Base-by-base conservation (phyloP, 2,113 vertebrate genomes). In the Grammomys dolichurus region DNA sequence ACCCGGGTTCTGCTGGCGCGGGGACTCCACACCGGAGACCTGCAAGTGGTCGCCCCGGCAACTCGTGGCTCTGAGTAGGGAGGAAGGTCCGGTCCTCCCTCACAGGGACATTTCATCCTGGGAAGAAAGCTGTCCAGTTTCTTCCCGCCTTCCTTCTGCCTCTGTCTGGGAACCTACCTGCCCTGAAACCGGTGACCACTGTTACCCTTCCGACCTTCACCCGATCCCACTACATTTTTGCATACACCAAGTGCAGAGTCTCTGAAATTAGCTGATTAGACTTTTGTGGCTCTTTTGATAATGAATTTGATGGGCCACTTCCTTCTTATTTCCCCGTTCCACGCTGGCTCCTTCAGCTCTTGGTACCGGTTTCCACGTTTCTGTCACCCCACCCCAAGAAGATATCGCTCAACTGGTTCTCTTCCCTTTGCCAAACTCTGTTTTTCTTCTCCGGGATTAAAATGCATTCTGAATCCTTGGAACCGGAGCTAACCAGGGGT, bases 141-240 rank as follows among this genome's bases (percentile, higher is more conserved):
- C 20, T 28, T 22, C 54, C 67, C 0, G 54, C 0, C 3, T 5
- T 48, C 14, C 65, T 11, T 20, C 75, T 5, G 6, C 13, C 36
- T 51, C 56, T 2, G 7, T 12, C 6, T 46, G 72, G 3, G 4
- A 46, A 19, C 19, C 33, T 56, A 0, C 48, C 48, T 77, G 54
- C n/a, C 67, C 33, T 11, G 63, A 60, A 2, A 4, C 63, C 46
- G 73, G 9, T 2, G 67, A 51, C 1, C 20, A 6, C 19, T 2
- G 7, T 31, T 5, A 2, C 1, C 58, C 26, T 4, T 5, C 28
- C 28, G 11, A 6, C 3, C 26, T 51, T 7, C n/a, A 14, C 5
- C 69, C 36, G 33, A n/a, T 17, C 69, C 56, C 36, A 36, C 76
- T 60, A 36, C 56, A 26, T 8, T 11, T 56, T 75, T 93, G 67